Conservation (phyloP, 2,888 invertebrate species). For the Phasia obesa region DNA sequence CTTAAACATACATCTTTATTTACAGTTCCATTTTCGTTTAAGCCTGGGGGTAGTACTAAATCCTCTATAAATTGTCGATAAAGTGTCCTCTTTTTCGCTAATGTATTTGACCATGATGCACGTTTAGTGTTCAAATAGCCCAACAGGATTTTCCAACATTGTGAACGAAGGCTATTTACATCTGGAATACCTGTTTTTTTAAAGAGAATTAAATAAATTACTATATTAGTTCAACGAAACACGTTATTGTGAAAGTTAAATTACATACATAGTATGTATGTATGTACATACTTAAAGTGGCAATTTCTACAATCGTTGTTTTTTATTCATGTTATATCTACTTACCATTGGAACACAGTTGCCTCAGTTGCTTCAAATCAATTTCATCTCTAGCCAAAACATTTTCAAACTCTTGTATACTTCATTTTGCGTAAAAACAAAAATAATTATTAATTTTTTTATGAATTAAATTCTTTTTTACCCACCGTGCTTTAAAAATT, state of each 20-base stretch:
- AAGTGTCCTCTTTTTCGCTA: constrained; percentile 89
- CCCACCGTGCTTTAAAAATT: constrained; percentile 81
- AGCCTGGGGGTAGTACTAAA: constrained; percentile 93
- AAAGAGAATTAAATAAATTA: constrained; percentile 28
- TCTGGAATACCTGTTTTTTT: constrained; percentile 91
- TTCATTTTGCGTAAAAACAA: constrained; percentile 77
- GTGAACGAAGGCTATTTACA: constrained; percentile 90
- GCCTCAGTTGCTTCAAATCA: constrained; percentile 86
- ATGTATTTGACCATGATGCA: constrained; percentile 86
- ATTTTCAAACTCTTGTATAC: constrained; percentile 91
- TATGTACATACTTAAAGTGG: constrained; percentile 23
- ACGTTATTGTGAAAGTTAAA: constrained; percentile 46
- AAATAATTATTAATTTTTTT: constrained; percentile 13
- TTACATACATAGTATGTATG: no score
- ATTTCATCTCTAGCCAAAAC: constrained; percentile 88
- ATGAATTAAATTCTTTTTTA: constrained; percentile 41
- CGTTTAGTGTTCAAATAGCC: constrained; percentile 91
- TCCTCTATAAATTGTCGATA: constrained; percentile 94
- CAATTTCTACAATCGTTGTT: constrained; percentile 8
- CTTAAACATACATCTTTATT: constrained; percentile 73
- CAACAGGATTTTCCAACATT: constrained; percentile 94
- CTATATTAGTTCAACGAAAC: constrained; percentile 32
- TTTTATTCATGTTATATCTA: constrained; percentile 36
- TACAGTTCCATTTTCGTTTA: constrained; percentile 72
- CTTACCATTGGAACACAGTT: constrained; percentile 91